Percentiles rank a stretch among this genome's conserved stretches.
phyloP scores from a whole-genome alignment of 2,888 invertebrate genomes.

The Mesorhabditis sp. region DNA sequence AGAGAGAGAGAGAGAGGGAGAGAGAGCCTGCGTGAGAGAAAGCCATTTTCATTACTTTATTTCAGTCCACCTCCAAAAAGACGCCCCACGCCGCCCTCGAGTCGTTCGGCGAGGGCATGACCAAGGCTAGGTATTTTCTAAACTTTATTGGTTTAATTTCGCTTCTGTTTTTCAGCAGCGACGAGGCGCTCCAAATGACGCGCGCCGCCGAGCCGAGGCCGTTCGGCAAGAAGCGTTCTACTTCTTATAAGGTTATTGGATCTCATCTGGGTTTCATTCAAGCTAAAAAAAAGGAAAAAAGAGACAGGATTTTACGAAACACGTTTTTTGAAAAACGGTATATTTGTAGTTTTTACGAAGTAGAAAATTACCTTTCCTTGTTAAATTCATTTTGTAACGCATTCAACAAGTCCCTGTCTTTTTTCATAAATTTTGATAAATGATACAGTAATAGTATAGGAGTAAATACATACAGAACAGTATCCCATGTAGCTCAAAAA shows the following conservation, averaged over 20 bases:
- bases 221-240: constrained; percentile 5
- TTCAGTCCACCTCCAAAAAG: background rate
- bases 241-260: background rate
- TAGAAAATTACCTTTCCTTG: too few relatives aligned
- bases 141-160: background rate
- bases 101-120: constrained; percentile 2
- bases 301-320: too few relatives aligned
- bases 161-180: background rate
- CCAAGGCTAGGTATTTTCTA: background rate
- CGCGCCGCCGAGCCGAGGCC: constrained; percentile 4
- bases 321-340: too few relatives aligned
- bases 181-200: background rate
- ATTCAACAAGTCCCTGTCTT: too few relatives aligned
- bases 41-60: background rate
- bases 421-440: too few relatives aligned
- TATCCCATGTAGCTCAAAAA: too few relatives aligned
- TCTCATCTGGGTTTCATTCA: too few relatives aligned
- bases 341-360: too few relatives aligned
- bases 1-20: background rate
- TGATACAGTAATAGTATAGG: too few relatives aligned
- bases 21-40: background rate
- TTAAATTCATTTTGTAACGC: too few relatives aligned
- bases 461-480: too few relatives aligned
- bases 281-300: too few relatives aligned
- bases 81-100: background rate